Conservation (phyloP, 2,797 vertebrate genomes). For the Knipowitschia caucasica region DNA sequence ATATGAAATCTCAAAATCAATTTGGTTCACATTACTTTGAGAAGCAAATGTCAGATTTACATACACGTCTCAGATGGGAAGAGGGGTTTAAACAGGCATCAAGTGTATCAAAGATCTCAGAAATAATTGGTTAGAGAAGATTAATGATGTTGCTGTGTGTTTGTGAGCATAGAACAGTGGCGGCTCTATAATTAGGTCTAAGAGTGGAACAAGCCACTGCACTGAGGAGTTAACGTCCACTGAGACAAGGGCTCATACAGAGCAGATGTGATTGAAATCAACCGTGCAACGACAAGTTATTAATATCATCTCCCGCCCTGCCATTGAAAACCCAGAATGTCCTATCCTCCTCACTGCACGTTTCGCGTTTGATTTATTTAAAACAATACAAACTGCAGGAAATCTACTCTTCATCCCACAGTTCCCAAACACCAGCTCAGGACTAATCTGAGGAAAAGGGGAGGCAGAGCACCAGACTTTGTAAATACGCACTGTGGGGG, state of each 20-base stretch:
- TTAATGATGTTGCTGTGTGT: conserved; percentile 34
- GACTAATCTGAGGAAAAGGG: conserved; percentile 27
- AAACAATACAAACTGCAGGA: conserved; percentile 27
- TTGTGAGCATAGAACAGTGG: conserved; percentile 28
- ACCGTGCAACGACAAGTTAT: conserved; percentile 25
- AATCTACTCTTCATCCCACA: conserved; percentile 20
- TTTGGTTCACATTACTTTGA: conserved; percentile 32
- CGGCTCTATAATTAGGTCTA: conserved; percentile 49
- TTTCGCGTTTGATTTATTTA: conserved; percentile 40
- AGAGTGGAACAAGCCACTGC: conserved; percentile 34
- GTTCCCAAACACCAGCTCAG: conserved; percentile 12
- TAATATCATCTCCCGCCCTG: conserved; percentile 31
- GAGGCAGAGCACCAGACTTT: conserved; percentile 4
- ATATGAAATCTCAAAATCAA: conserved; percentile 50
- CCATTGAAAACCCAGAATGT: not conserved
- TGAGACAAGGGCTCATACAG: conserved; percentile 34
- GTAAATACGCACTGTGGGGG: conserved; percentile 3
- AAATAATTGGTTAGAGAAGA: conserved; percentile 42
- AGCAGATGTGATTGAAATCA: conserved; percentile 51
- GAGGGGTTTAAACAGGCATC: conserved; percentile 24
- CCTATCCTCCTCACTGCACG: not conserved
- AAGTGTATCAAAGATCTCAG: conserved; percentile 29
- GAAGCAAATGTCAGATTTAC: conserved; percentile 60
- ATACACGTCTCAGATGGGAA: conserved; percentile 33
- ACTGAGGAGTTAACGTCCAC: conserved; percentile 35